Evolutionary conservation across 1,140 invertebrate genomes (phyloP), one percentile per base, ranked within the genome.

Genomic region (Pseudomyrmex concolor): DNA sequence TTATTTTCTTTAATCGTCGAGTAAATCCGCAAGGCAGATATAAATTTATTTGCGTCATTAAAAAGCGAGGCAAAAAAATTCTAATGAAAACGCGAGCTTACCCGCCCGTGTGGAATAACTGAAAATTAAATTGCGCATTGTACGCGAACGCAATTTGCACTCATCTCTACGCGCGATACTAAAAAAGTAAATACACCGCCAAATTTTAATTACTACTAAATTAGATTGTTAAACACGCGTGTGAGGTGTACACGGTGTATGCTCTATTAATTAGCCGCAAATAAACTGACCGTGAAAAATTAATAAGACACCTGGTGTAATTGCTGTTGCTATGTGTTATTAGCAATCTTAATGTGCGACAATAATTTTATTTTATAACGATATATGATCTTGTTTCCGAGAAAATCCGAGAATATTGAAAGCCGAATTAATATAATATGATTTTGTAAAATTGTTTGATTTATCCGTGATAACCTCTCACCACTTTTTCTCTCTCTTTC

Each of bases 131-230:
- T 70, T 34, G 34, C 34, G 22, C n/a, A 60, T 48, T 19, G 34
- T 34, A 50, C 66, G 55, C 70, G 5, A 71, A 80, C 71, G 68
- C 71, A 80, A 71, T 80, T 34, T 80, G 54, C 76, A 78, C 57
- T 70, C 45, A 22, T 34, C 34, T 34, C 34, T 59, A 48, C 54
- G 12, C 45, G 17, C 54, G 54, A 54, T 59, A 45, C 15, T 59
- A 67, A 70, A 70, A 78, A 78, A 70, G 64, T 80, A 71, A 80
- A 80, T 45, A 80, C 13, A 80, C 54, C 54, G 66, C 19, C 19
- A n/a, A 71, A 71, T 71, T 70, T 78, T 71, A 80, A 80, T 80
- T 80, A 71, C 70, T 70, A 71, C 54, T 80, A 59, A 57, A 71
- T 71, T 68, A 59, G 9, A 45, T 25, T 48, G 34, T 7, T 13